Evolutionary conservation across 2,888 invertebrate species (phyloP), one percentile per base, ranked within the genome.

Genomic region (Strigamia maritima): DNA sequence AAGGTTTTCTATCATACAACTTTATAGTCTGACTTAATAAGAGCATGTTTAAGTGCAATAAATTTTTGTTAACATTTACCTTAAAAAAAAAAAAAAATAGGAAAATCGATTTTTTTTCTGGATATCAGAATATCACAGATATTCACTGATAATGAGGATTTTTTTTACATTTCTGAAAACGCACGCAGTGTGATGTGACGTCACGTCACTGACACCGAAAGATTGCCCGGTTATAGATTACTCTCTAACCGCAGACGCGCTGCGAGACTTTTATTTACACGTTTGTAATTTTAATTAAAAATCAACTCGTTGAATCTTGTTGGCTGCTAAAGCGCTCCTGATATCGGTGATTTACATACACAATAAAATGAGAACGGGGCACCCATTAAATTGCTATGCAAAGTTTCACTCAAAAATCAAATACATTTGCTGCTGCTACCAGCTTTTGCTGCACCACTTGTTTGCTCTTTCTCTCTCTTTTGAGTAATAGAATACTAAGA

Each of bases 201-300:
- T 70, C 12, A 70, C 70, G 70, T 70, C 28, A 70, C 28, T 8
- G 70, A 12, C 24, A 26, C 28, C 26, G 70, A 70, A 54, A 54
- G 54, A 54, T 54, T 54, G 54, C 22, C 54, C 54, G 6, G 22
- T 54, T 54, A 54, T 54, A n/a, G 54, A 54, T 54, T 54, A 54
- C 54, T 54, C 22, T 54, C n/a, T 22, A 54, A 54, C 54, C 54
- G 54, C 54, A 54, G 54, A 54, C 54, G 54, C 54, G 22, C 19
- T 54, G 54, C 54, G 10, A 6, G 54, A 54, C 19, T 54, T 54
- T 54, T 70, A 70, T 70, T 70, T 70, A 28, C 70, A 70, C 70
- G 70, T 70, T 70, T 70, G 70, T 70, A 70, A 70, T 70, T 70
- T 70, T 70, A 70, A 70, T 70, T 70, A 70, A 70, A 70, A 70